A percentile compares a stretch with the other conserved stretches of the same genome.
These are phyloP conservation scores for Anomalospiza imberbis DNA, from an alignment of 2,797 vertebrate genomes.

Conservation along the genomic window DNA sequence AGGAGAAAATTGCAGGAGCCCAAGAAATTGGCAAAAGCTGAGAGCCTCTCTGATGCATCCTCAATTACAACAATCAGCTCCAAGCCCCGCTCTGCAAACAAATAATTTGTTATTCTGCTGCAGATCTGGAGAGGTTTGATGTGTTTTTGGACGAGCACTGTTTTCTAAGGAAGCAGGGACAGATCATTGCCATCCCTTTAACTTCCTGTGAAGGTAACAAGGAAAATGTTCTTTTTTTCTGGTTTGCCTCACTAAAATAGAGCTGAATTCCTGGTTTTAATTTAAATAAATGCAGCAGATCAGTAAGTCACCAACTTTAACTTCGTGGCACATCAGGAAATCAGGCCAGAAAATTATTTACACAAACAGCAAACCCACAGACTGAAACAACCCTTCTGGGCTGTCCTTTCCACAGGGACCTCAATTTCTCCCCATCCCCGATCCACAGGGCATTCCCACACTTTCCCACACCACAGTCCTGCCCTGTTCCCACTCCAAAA, in stretches of 20 bases:
- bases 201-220: background rate
- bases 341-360: background rate
- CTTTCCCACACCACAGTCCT: background rate
- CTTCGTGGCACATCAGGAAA: background rate
- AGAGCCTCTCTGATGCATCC: background rate
- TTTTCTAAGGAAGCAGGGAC: background rate
- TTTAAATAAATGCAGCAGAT: background rate
- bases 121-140: background rate
- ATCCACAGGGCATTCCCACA: background rate
- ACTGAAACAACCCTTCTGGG: background rate
- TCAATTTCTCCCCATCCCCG: accelerated
- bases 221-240: background rate
- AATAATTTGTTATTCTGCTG: background rate
- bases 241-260: accelerated
- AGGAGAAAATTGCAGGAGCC: background rate
- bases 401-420: background rate
- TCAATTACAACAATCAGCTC: background rate
- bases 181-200: background rate
- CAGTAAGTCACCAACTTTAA: background rate
- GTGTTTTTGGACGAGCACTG: background rate
- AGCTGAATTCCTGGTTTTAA: background rate
- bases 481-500: background rate
- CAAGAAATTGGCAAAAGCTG: background rate
- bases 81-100: background rate
- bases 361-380: no score